Conservation (phyloP, 2,113 vertebrate genomes). For the Macrotus californicus region DNA sequence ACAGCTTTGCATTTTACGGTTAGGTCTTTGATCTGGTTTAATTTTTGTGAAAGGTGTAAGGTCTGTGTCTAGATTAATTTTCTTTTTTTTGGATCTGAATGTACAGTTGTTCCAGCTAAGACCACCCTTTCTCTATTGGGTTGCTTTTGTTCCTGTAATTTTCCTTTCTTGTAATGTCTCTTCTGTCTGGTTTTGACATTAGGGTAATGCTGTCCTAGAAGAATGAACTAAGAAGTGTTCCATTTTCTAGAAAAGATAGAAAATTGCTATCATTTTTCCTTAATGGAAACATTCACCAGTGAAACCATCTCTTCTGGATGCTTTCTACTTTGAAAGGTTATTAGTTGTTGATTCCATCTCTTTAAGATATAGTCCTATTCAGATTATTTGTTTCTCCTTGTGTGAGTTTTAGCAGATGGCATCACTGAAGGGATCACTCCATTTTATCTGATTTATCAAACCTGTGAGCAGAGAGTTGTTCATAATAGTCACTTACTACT, state of each 20-base stretch:
- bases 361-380: not conserved
- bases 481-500: not conserved
- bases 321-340: not conserved
- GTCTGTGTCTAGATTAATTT: not conserved
- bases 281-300: not conserved
- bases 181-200: no score
- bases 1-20: no score
- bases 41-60: no score
- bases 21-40: no score
- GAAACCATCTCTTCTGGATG: not conserved
- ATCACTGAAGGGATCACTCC: not conserved
- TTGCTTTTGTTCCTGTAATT: not conserved
- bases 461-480: not conserved
- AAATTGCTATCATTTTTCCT: not conserved
- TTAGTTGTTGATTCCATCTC: not conserved
- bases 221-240: no score
- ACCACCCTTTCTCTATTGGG: not conserved
- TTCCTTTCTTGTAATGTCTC: not conserved
- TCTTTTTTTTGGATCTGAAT: not conserved
- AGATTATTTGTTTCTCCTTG: not conserved
- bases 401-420: not conserved
- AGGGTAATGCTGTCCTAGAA: no score
- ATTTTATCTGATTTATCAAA: not conserved
- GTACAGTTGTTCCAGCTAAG: not conserved
- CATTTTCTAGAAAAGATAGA: not conserved